phyloP scores from a whole-genome alignment of 1,140 invertebrate species.

The Hycleus phaleratus region DNA sequence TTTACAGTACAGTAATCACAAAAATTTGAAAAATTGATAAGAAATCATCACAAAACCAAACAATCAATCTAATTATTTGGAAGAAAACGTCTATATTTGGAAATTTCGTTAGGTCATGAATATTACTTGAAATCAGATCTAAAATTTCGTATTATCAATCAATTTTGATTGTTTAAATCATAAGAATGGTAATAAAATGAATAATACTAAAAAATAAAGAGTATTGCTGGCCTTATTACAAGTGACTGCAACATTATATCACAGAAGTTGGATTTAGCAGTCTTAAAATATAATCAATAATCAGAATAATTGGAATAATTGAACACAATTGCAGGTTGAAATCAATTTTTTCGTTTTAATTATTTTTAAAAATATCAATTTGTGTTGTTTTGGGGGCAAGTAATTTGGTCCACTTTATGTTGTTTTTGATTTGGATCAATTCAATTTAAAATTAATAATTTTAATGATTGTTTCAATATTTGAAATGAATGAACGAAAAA shows the following conservation, averaged over 20 bases:
- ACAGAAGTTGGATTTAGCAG: constrained; percentile 23
- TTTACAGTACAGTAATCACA: constrained; percentile 6
- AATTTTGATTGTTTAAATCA: too few species aligned
- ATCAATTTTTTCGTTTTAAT: not conserved
- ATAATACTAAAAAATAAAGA: constrained; percentile 1
- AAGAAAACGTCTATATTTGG: not conserved
- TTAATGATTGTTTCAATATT: too few species aligned
- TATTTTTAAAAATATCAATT: too few species aligned
- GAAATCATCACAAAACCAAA: not conserved
- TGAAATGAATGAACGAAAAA: too few species aligned
- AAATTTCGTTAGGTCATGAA: not conserved
- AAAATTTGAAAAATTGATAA: constrained; percentile 8
- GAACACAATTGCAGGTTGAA: not conserved
- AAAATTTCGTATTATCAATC: too few species aligned
- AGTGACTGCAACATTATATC: constrained; percentile 23
- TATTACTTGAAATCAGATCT: not conserved
- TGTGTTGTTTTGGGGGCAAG: not conserved
- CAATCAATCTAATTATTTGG: too few species aligned
- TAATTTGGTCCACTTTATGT: constrained; percentile 13
- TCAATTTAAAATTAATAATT: too few species aligned
- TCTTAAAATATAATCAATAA: constrained; percentile 5
- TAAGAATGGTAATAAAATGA: not conserved
- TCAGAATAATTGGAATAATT: too few species aligned
- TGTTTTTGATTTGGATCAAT: too few species aligned
- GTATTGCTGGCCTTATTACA: constrained; percentile 14